A percentile compares a stretch with the other conserved stretches of the same genome.
These are phyloP conservation scores for Eumeta japonica DNA, from an alignment of 1,140 invertebrate genomes.

Conservation along the genomic window DNA sequence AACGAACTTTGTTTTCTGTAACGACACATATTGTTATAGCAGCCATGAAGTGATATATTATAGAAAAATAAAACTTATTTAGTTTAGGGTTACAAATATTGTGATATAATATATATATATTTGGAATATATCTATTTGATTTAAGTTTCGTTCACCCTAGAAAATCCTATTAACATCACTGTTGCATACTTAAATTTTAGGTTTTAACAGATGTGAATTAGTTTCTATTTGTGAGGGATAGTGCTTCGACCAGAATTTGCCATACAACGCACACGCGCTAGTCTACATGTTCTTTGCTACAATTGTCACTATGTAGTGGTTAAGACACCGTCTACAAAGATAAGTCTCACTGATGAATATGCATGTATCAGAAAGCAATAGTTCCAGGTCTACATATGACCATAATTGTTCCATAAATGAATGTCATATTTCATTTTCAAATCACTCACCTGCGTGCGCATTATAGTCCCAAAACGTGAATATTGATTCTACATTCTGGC, in stretches of 20 bases:
- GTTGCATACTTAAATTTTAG: neutral
- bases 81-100: neutral
- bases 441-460: constrained; percentile 5
- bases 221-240: neutral
- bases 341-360: constrained; percentile 6
- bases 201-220: constrained; percentile 1
- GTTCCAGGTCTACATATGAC: constrained; percentile 5
- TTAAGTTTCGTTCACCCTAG: constrained; percentile 3
- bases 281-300: neutral
- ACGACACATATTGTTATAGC: neutral
- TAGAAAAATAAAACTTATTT: neutral
- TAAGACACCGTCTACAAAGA: neutral
- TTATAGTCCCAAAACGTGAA: constrained; percentile 6
- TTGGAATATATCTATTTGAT: constrained; percentile 1
- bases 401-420: constrained; percentile 2
- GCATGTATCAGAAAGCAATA: neutral
- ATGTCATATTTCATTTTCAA: neutral
- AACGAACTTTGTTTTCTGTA: neutral
- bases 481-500: constrained; percentile 3
- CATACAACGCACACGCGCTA: neutral
- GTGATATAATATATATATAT: no score
- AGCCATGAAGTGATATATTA: neutral
- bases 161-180: neutral
- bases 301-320: constrained; percentile 6
- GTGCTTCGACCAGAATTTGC: constrained; percentile 6